Conservation (phyloP, 1,140 invertebrate species). For the Saccostrea cuccullata region DNA sequence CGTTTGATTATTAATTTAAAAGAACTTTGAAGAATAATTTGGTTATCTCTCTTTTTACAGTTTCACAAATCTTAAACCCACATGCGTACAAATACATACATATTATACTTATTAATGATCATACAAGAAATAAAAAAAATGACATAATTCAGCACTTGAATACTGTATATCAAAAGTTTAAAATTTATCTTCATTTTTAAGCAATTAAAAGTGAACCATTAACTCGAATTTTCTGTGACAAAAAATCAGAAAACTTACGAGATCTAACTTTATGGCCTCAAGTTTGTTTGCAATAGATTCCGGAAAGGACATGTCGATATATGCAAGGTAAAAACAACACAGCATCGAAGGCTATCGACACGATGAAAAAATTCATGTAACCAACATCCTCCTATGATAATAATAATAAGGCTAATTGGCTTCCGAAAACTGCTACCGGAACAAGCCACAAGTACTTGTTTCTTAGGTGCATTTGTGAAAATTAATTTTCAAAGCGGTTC, state of each 20-base stretch:
- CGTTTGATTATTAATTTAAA: too few species aligned
- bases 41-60: too few species aligned
- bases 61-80: too few species aligned
- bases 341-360: neutral
- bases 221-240: too few species aligned
- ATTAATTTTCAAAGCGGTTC: neutral
- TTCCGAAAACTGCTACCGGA: neutral
- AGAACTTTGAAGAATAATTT: too few species aligned
- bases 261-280: neutral
- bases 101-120: too few species aligned
- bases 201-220: too few species aligned
- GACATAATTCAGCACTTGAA: too few species aligned
- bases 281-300: neutral
- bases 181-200: too few species aligned
- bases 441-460: neutral
- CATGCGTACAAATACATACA: too few species aligned
- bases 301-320: neutral
- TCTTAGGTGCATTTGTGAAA: slow-evolving; percentile 1
- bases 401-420: neutral
- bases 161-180: too few species aligned
- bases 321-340: neutral
- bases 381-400: neutral
- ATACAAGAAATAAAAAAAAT: too few species aligned
- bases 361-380: neutral
- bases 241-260: neutral